Conservation (phyloP, 1,140 invertebrate species). For the Saccostrea echinata region DNA sequence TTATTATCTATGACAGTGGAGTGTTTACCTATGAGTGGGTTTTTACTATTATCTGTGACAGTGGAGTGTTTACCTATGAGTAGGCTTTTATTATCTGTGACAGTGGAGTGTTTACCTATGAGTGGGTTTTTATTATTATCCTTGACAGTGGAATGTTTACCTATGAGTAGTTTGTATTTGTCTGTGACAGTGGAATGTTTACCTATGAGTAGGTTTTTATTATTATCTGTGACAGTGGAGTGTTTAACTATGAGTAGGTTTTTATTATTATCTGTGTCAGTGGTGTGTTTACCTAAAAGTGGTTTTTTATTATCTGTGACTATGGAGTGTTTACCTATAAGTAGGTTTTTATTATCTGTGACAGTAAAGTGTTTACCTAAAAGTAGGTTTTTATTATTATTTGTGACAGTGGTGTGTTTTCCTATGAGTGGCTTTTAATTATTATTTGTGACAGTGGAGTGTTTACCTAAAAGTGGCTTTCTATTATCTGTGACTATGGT, state of each 20-base stretch:
- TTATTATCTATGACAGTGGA: not conserved
- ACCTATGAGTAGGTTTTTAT: not conserved
- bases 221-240: not conserved
- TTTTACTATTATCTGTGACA: not conserved
- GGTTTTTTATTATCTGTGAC: not conserved
- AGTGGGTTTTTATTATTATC: not conserved
- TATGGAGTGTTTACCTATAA: slow-evolving; percentile 3
- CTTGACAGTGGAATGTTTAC: not conserved
- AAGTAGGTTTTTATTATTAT: not conserved
- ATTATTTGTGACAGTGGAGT: not conserved
- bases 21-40: slow-evolving; percentile 8
- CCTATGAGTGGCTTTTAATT: not conserved
- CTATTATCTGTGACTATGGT: not conserved
- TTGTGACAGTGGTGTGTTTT: not conserved
- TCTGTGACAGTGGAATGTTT: not conserved
- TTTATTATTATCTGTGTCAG: not conserved
- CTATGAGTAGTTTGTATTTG: not conserved
- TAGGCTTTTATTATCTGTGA: not conserved
- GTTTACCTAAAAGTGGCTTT: not conserved
- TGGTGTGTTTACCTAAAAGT: not conserved
- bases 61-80: not conserved
- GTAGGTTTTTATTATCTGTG: not conserved
- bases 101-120: not conserved
- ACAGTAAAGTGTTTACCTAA: not conserved
- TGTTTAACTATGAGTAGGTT: not conserved